Percentiles rank a stretch among this genome's conserved stretches.
Evolutionary conservation across 2,888 invertebrate species (phyloP).

Genomic region (Galerucella nymphaeae): DNA sequence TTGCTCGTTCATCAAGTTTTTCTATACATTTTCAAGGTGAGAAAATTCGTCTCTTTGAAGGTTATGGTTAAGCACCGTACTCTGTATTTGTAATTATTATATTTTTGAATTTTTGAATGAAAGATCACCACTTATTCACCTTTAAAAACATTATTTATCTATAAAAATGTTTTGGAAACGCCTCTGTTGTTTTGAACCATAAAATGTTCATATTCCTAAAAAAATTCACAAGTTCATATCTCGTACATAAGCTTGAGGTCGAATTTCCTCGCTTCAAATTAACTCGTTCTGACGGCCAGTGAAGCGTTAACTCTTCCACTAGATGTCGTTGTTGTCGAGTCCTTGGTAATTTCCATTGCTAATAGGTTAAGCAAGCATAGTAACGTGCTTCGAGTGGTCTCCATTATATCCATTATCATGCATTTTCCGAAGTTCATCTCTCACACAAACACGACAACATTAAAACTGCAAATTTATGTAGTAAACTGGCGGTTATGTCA

Average conservation of each 20-base stretch:
- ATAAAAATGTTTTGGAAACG: background rate
- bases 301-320: slow-evolving; percentile 32
- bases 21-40: too few species aligned
- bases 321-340: slow-evolving; percentile 21
- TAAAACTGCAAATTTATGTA: slow-evolving; percentile 49
- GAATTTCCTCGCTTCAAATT: slow-evolving; percentile 8
- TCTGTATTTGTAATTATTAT: too few species aligned
- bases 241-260: background rate
- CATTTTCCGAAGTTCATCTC: slow-evolving; percentile 45
- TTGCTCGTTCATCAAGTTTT: too few species aligned
- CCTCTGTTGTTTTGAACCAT: background rate
- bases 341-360: slow-evolving; percentile 48
- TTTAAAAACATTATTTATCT: too few species aligned
- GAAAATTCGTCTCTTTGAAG: too few species aligned
- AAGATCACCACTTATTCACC: too few species aligned
- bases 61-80: too few species aligned
- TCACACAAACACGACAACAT: slow-evolving; percentile 45
- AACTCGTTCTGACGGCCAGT: slow-evolving; percentile 17
- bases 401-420: slow-evolving; percentile 49
- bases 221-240: background rate
- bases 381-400: slow-evolving; percentile 40
- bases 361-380: slow-evolving; percentile 43
- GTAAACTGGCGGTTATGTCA: slow-evolving; percentile 36
- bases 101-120: too few species aligned
- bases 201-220: background rate